A percentile compares a stretch with the other conserved stretches of the same genome.
These are phyloP conservation scores for Eudemis profundana DNA, from an alignment of 2,888 invertebrate species.

Conservation along the genomic window DNA sequence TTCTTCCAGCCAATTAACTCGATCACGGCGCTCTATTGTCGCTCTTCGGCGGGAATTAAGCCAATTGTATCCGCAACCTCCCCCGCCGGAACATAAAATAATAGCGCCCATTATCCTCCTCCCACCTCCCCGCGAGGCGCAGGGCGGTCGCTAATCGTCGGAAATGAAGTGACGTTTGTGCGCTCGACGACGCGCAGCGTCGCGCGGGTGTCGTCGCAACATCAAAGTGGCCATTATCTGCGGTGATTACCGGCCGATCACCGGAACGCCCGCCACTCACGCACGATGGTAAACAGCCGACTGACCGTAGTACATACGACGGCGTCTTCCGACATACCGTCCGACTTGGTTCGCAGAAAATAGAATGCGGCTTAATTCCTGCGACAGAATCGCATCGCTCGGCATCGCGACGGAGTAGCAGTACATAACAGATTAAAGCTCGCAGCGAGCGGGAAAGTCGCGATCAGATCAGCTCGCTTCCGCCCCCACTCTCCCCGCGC, in stretches of 20 bases:
- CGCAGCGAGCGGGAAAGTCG: constrained; percentile 51
- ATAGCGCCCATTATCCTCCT: constrained; percentile 39
- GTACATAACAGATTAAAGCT: not conserved
- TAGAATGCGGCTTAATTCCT: too few relatives aligned
- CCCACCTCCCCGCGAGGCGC: constrained; percentile 21
- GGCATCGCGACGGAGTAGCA: not conserved
- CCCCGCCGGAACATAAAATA: constrained; percentile 43
- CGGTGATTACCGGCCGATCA: constrained; percentile 1
- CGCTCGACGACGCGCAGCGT: constrained; percentile 47
- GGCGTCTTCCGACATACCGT: too few relatives aligned
- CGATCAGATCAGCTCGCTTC: constrained; percentile 57
- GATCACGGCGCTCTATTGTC: constrained; percentile 38
- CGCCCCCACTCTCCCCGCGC: constrained; percentile 54
- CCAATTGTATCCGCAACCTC: constrained; percentile 42
- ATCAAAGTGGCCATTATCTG: constrained; percentile 23
- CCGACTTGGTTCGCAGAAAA: too few relatives aligned
- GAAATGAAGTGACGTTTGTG: constrained; percentile 55
- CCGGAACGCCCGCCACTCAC: not conserved
- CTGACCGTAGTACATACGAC: too few relatives aligned
- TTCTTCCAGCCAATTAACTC: constrained; percentile 60
- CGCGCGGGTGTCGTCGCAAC: constrained; percentile 1
- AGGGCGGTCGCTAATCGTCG: constrained; percentile 53
- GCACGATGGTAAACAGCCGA: not conserved
- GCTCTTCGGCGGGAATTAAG: constrained; percentile 40
- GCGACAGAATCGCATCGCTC: not conserved